phyloP scores from a whole-genome alignment of 37 sponge, comb jelly and placozoan species.

The Oopsacas minuta region DNA sequence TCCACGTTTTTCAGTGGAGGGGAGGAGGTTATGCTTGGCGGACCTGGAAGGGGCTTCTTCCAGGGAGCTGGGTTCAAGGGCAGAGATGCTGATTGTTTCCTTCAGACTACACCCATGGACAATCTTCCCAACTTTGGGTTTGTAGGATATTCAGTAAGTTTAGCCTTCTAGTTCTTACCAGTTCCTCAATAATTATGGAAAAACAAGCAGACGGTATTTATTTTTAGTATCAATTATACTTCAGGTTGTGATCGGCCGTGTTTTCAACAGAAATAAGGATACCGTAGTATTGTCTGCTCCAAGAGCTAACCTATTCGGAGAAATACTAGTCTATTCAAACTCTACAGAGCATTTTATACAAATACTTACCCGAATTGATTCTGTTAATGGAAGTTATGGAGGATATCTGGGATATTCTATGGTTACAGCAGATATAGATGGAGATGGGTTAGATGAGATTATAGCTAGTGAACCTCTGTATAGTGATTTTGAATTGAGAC shows the following conservation, averaged over 20 bases:
- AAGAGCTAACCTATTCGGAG: neutral
- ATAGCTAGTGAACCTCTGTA: neutral
- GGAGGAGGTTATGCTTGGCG: neutral
- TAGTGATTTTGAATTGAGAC: neutral
- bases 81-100: neutral
- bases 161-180: too few relatives aligned
- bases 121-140: neutral
- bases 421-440: neutral
- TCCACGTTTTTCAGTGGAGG: neutral
- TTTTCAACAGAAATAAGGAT: neutral
- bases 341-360: neutral
- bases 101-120: slow-evolving; percentile 3
- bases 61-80: slow-evolving; percentile 16
- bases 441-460: neutral
- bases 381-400: neutral
- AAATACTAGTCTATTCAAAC: neutral
- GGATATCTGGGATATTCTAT: neutral
- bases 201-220: too few relatives aligned
- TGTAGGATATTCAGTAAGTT: neutral
- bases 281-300: neutral
- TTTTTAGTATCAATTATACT: too few relatives aligned
- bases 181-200: too few relatives aligned
- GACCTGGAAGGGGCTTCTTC: neutral
- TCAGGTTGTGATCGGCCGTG: neutral
- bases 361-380: neutral